These are phyloP conservation scores for Orussus abietinus DNA, from an alignment of 1,140 invertebrate species.

Conservation along the genomic window DNA sequence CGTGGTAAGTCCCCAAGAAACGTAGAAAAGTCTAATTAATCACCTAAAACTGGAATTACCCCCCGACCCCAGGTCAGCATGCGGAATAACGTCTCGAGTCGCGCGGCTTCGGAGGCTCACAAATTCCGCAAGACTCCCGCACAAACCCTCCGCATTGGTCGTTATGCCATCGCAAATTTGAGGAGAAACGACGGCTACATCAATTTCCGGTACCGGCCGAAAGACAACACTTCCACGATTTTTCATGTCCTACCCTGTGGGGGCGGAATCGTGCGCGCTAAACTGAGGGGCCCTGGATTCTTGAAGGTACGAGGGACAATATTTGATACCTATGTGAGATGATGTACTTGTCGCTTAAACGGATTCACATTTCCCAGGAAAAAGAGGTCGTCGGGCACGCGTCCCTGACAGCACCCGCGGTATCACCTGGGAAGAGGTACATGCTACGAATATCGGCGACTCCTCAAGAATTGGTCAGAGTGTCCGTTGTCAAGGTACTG, in stretches of 20 bases:
- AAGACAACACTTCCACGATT: conserved; percentile 38
- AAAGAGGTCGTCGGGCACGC: conserved; percentile 43
- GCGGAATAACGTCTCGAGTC: conserved; percentile 45
- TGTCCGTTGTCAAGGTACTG: conserved; percentile 41
- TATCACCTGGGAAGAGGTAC: conserved; percentile 41
- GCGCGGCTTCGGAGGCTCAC: conserved; percentile 38
- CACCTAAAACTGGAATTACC: no score
- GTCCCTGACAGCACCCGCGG: conserved; percentile 37
- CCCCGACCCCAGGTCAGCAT: conserved; percentile 48
- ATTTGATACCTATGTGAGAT: background rate
- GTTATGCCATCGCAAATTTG: conserved; percentile 37
- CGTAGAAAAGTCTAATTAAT: no score
- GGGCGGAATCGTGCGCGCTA: conserved; percentile 38
- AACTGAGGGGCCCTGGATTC: conserved; percentile 38
- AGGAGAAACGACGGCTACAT: conserved; percentile 41
- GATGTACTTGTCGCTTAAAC: no score
- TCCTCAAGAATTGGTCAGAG: conserved; percentile 35
- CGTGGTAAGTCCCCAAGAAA: conserved; percentile 46
- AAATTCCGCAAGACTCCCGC: conserved; percentile 43
- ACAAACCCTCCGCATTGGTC: conserved; percentile 36
- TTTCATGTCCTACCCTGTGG: conserved; percentile 47
- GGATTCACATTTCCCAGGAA: conserved; percentile 33
- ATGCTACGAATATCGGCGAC: conserved; percentile 42
- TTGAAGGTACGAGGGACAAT: conserved; percentile 20
- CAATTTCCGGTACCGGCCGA: conserved; percentile 44